Evolutionary conservation across 2,113 vertebrate species (phyloP).

Genomic region (Pachypanchax playfairii): DNA sequence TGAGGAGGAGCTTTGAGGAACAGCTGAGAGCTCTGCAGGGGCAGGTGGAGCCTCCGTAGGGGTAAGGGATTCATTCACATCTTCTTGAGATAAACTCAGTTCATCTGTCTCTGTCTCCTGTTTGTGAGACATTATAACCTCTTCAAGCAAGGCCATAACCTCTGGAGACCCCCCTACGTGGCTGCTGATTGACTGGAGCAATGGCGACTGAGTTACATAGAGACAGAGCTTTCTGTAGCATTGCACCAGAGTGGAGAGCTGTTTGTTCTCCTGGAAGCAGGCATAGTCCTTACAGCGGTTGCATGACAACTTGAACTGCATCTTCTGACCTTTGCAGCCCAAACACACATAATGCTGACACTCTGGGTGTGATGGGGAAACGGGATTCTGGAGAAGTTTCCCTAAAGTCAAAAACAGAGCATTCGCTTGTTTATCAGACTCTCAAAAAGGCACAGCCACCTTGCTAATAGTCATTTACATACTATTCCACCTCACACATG

Average conservation of each 20-base stretch:
- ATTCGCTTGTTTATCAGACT: not conserved
- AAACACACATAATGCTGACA: slow-evolving; percentile 97
- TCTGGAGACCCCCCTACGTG: slow-evolving; percentile 88
- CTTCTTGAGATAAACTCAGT: slow-evolving; percentile 28
- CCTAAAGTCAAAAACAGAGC: slow-evolving; percentile 77
- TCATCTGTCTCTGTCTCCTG: slow-evolving; percentile 57
- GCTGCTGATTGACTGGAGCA: slow-evolving; percentile 87
- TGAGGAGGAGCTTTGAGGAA: slow-evolving; percentile 71
- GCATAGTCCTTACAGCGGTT: slow-evolving; percentile 96
- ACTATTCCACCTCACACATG: not conserved
- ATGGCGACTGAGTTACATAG: slow-evolving; percentile 89
- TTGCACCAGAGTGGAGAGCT: slow-evolving; percentile 90
- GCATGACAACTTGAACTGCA: slow-evolving; percentile 92
- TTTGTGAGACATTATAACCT: slow-evolving; percentile 82
- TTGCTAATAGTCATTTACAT: no score
- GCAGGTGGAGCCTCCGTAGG: slow-evolving; percentile 77
- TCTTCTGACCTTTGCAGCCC: slow-evolving; percentile 94
- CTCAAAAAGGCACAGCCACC: not conserved
- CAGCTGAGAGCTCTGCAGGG: slow-evolving; percentile 85
- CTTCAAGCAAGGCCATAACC: slow-evolving; percentile 90
- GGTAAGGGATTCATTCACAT: slow-evolving; percentile 73
- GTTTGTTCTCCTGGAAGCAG: slow-evolving; percentile 94
- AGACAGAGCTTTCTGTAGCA: slow-evolving; percentile 96
- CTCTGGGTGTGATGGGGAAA: slow-evolving; percentile 90
- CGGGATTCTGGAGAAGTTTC: slow-evolving; percentile 93